Evolutionary conservation across 2,113 vertebrate genomes (phyloP).

Genomic region (Cyprichromis sp.): DNA sequence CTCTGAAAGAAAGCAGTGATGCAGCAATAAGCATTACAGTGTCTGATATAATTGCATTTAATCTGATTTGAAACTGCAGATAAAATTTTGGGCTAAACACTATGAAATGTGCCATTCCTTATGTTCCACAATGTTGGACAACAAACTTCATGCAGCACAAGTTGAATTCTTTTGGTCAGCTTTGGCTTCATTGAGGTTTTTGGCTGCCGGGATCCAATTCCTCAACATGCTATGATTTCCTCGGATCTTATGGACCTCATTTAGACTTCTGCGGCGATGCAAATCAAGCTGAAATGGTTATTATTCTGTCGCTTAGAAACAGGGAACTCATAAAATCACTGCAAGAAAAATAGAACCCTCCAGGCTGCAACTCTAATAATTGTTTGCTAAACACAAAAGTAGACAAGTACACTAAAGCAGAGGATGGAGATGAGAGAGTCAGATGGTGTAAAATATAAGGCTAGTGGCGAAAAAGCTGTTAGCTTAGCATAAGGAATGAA

Average conservation of each 20-base stretch:
- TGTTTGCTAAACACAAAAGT: background rate
- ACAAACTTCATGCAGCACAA: background rate
- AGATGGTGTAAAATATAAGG: background rate
- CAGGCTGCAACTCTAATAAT: background rate
- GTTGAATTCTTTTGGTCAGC: background rate
- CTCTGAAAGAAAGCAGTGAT: background rate
- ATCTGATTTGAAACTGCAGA: background rate
- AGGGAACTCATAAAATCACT: background rate
- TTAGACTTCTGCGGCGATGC: background rate
- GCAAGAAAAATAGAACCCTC: background rate
- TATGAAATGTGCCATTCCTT: background rate
- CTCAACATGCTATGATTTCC: background rate
- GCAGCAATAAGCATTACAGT: background rate
- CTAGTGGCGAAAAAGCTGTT: background rate
- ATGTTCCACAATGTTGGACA: background rate
- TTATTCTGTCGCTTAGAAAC: background rate
- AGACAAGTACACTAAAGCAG: background rate
- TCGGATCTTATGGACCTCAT: background rate
- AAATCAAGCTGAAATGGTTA: background rate
- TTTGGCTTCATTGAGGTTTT: slow-evolving; percentile 5
- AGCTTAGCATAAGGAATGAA: background rate
- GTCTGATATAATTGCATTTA: background rate
- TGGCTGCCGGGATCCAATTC: background rate
- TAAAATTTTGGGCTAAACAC: background rate
- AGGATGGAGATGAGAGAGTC: background rate